A percentile compares a stretch with the other conserved stretches of the same genome.
Conservation (phyloP, 2,888 invertebrate genomes). For the Nematopogon swammerdamellus region DNA sequence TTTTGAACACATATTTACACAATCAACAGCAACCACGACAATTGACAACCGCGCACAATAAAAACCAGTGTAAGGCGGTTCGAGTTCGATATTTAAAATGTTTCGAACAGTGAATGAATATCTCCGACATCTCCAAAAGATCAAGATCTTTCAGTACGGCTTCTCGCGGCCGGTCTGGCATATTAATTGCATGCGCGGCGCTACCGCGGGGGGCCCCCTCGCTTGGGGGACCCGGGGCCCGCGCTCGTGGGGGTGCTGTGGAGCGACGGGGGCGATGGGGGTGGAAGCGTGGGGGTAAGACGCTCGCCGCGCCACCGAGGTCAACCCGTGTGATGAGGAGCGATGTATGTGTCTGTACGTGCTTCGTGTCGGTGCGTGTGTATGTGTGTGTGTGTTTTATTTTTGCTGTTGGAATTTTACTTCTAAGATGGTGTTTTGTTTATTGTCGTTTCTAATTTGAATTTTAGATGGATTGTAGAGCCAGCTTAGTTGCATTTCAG, state of each 20-base stretch:
- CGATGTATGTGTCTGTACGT: slow-evolving; percentile 51
- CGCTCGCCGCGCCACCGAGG: slow-evolving; percentile 37
- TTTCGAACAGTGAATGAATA: no score
- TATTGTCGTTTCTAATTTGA: slow-evolving; percentile 3
- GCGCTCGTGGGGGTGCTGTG: slow-evolving; percentile 19
- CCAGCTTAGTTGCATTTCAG: no score
- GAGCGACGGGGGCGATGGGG: neutral
- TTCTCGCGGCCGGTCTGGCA: slow-evolving; percentile 52
- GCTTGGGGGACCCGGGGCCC: slow-evolving; percentile 28
- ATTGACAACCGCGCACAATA: no score
- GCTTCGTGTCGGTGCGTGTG: slow-evolving; percentile 27
- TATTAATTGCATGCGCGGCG: slow-evolving; percentile 56
- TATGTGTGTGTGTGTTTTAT: slow-evolving; percentile 12
- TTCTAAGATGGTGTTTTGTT: slow-evolving; percentile 2
- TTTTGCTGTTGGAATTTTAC: slow-evolving; percentile 8
- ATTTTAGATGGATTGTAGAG: no score
- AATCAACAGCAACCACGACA: no score
- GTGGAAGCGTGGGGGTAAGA: neutral
- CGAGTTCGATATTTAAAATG: no score
- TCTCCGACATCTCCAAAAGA: slow-evolving; percentile 20
- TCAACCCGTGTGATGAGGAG: slow-evolving; percentile 44
- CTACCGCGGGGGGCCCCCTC: slow-evolving; percentile 25
- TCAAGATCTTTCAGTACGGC: slow-evolving; percentile 17
- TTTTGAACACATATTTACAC: no score
- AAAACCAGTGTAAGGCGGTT: no score